These are phyloP conservation scores for Aquatica leii DNA, from an alignment of 2,888 invertebrate genomes.

Conservation along the genomic window DNA sequence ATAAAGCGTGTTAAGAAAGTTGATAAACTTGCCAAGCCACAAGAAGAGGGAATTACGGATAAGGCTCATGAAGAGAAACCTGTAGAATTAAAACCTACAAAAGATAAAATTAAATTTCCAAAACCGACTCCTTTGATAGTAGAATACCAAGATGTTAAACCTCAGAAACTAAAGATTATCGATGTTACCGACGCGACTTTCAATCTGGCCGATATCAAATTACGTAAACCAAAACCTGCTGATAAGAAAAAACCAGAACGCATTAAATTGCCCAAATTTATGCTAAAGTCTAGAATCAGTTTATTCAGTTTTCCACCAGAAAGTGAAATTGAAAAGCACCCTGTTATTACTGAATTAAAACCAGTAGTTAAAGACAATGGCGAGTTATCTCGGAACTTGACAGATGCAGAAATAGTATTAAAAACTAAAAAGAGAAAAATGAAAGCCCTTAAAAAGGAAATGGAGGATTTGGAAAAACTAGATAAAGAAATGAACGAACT, in stretches of 20 bases:
- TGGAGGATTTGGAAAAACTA: slow-evolving; percentile 59
- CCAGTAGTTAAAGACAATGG: slow-evolving; percentile 61
- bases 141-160: slow-evolving; percentile 66
- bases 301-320: slow-evolving; percentile 61
- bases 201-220: slow-evolving; percentile 68
- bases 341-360: slow-evolving; percentile 56
- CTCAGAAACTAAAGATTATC: slow-evolving; percentile 67
- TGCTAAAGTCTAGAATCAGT: slow-evolving; percentile 61
- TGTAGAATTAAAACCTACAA: slow-evolving; percentile 47
- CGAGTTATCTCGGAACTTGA: slow-evolving; percentile 61
- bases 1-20: slow-evolving; percentile 15
- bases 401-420: slow-evolving; percentile 61
- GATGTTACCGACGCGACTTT: slow-evolving; percentile 65
- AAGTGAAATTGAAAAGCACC: slow-evolving; percentile 52
- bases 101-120: slow-evolving; percentile 35
- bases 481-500: slow-evolving; percentile 58
- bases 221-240: slow-evolving; percentile 57
- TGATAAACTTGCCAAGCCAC: slow-evolving; percentile 3
- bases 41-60: slow-evolving; percentile 21
- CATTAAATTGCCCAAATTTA: slow-evolving; percentile 59
- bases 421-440: slow-evolving; percentile 59
- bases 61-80: slow-evolving; percentile 32
- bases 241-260: slow-evolving; percentile 54
- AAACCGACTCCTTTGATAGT: slow-evolving; percentile 61
- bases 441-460: slow-evolving; percentile 57